These are phyloP conservation scores for Myodes glareolus DNA, from an alignment of 2,113 vertebrate genomes.

Conservation along the genomic window DNA sequence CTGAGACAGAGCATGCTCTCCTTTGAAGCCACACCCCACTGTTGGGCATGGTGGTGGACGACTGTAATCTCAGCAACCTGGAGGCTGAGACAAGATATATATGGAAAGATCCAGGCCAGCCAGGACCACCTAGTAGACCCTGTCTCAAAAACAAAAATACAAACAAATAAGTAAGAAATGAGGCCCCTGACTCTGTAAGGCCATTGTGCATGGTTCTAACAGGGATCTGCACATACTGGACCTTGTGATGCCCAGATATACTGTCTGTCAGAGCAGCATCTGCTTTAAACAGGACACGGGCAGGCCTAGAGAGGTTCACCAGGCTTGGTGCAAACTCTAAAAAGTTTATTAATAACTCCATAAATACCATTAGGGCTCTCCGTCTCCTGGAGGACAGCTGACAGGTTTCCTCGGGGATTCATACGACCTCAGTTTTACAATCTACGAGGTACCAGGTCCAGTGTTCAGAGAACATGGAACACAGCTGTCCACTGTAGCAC, in stretches of 20 bases:
- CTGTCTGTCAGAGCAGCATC: neutral
- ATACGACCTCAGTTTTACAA: neutral
- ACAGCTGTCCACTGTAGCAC: neutral
- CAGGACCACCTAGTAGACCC: neutral
- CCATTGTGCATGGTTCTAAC: too few species aligned
- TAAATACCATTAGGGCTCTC: neutral
- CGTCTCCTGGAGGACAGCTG: neutral
- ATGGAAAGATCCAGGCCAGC: neutral
- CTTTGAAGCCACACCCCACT: neutral
- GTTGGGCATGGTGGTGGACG: neutral
- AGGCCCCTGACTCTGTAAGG: neutral
- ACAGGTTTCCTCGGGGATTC: neutral
- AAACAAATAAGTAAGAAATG: neutral
- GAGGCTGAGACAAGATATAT: neutral
- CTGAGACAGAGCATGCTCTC: neutral
- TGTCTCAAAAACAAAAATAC: neutral
- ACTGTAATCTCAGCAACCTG: too few species aligned
- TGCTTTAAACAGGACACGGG: neutral
- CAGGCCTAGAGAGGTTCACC: neutral
- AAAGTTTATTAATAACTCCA: neutral
- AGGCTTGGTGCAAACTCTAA: neutral
- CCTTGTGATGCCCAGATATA: too few species aligned
- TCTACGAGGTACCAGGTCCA: neutral
- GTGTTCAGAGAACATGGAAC: neutral
- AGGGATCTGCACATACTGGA: too few species aligned